phyloP scores from a whole-genome alignment of 1,140 invertebrate species.

The Aphidius gifuensis region DNA sequence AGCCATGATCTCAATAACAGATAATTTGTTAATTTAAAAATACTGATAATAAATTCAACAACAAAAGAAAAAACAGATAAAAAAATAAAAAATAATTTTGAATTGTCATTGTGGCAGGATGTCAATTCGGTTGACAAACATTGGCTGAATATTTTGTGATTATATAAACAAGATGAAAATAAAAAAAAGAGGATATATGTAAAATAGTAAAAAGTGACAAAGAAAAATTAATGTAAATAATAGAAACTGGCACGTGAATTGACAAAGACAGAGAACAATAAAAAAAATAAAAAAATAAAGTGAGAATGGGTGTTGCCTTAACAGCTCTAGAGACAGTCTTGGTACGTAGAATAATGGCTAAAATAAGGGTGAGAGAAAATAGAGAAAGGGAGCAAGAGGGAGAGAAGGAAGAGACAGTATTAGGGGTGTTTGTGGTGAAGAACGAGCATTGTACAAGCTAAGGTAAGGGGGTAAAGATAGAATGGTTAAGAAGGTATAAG shows the following conservation, averaged over 20 bases:
- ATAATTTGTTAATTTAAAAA: no score
- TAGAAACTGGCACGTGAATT: constrained; percentile 9
- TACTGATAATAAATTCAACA: no score
- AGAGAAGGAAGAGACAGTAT: no score
- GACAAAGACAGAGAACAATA: constrained; percentile 23
- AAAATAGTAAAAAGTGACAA: no score
- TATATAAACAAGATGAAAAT: no score
- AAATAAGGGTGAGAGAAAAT: constrained; percentile 8
- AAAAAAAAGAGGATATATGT: no score
- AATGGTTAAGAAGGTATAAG: constrained; percentile 2
- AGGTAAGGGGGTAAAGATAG: not conserved
- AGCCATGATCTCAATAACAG: no score
- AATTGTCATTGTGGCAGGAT: no score
- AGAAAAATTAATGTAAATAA: not conserved
- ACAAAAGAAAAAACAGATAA: no score
- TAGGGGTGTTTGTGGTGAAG: not conserved
- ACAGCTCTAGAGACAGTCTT: constrained; percentile 42
- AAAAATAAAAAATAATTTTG: no score
- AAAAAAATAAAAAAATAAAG: constrained; percentile 21
- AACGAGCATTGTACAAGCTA: not conserved
- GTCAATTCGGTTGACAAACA: no score
- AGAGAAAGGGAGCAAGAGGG: not conserved
- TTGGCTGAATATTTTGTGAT: no score
- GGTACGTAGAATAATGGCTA: constrained; percentile 44
- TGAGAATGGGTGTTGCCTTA: constrained; percentile 36